A percentile compares a stretch with the other conserved stretches of the same genome.
Evolutionary conservation across 1,140 invertebrate species (phyloP).

Genomic region (Rhopalosiphum padi): DNA sequence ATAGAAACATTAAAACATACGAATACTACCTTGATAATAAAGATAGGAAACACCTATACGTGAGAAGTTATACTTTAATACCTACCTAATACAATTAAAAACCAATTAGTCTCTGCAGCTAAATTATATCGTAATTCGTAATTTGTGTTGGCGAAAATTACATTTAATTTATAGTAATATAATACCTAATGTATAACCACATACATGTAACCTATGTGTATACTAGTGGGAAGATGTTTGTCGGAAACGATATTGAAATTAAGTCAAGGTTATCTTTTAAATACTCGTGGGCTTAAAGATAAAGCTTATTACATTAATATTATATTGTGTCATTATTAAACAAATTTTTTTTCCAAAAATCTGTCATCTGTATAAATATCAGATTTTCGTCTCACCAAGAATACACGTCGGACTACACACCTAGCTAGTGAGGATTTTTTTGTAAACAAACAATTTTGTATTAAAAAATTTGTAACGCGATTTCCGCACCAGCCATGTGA

Average conservation of each 20-base stretch:
- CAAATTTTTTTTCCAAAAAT: no score
- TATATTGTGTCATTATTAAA: not conserved
- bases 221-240: not conserved
- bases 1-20: not conserved
- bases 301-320: not conserved
- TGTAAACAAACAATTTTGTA: not conserved
- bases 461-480: not conserved
- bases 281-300: not conserved
- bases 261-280: not conserved
- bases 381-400: not conserved
- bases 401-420: not conserved
- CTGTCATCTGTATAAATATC: no score
- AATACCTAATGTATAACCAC: not conserved
- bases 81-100: not conserved
- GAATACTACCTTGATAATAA: not conserved
- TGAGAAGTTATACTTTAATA: not conserved
- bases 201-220: not conserved
- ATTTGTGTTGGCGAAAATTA: not conserved
- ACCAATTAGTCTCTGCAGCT: not conserved
- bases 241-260: constrained; percentile 15
- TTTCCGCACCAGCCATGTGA: not conserved
- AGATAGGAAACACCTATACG: not conserved
- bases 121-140: not conserved
- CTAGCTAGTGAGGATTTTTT: not conserved
- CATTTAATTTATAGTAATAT: not conserved